These are phyloP conservation scores for Tricholaema leucomelas DNA, from an alignment of 2,113 vertebrate species.

Conservation along the genomic window DNA sequence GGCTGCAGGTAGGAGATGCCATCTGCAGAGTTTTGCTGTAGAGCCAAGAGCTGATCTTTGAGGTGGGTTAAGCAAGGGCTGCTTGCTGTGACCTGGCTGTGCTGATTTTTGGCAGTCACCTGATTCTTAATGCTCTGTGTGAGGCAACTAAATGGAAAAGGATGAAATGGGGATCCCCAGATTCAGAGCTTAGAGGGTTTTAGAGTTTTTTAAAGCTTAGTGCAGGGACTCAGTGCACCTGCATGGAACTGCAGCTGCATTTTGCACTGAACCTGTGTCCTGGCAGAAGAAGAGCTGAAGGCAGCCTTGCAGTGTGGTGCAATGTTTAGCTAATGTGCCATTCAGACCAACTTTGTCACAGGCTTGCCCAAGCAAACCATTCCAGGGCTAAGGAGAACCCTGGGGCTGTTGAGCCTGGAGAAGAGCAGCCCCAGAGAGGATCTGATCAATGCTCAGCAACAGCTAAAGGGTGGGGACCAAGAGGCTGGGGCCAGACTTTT, in stretches of 20 bases:
- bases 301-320: background rate
- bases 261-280: background rate
- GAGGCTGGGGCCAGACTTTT: no score
- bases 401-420: no score
- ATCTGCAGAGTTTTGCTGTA: background rate
- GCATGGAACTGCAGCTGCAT: background rate
- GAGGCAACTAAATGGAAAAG: background rate
- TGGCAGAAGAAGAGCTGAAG: background rate
- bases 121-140: background rate
- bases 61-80: background rate
- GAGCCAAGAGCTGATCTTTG: background rate
- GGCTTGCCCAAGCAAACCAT: background rate
- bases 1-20: background rate
- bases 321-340: background rate
- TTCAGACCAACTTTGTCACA: background rate
- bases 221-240: fast-evolving
- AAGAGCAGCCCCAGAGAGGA: no score
- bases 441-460: no score
- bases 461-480: no score
- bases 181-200: background rate
- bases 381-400: no score
- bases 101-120: fast-evolving
- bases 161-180: background rate
- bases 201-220: background rate
- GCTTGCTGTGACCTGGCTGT: background rate